Evolutionary conservation across 2,113 vertebrate species (phyloP).

Genomic region (Butorides virescens): DNA sequence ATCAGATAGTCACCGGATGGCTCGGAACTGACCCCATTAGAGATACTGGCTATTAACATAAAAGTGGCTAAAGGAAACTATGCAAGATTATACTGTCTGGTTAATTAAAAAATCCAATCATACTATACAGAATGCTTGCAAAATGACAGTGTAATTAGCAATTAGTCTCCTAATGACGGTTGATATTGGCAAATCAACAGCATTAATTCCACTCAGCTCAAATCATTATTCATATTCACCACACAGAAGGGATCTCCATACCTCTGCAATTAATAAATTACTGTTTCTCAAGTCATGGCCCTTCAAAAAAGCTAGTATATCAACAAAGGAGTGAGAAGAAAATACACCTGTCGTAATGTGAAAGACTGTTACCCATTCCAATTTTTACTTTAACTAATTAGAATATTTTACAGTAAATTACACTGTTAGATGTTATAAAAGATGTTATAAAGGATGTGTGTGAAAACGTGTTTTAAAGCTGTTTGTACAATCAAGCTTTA

Average conservation of each 20-base stretch:
- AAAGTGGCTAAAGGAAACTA: neutral
- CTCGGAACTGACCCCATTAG: neutral
- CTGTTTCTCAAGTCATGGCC: neutral
- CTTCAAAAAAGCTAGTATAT: neutral
- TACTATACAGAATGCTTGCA: neutral
- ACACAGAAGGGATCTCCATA: neutral
- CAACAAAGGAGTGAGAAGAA: neutral
- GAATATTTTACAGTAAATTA: neutral
- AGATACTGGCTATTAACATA: neutral
- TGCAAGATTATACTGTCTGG: neutral
- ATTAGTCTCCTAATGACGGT: neutral
- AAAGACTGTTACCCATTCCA: neutral
- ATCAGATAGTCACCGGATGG: neutral
- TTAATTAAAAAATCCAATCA: neutral
- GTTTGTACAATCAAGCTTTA: neutral
- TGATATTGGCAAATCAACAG: neutral
- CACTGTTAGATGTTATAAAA: neutral
- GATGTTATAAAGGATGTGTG: neutral
- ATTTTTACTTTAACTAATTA: neutral
- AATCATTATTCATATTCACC: neutral
- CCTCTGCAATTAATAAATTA: neutral
- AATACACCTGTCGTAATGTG: neutral
- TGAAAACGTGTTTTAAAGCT: neutral
- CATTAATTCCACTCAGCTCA: neutral
- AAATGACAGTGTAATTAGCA: neutral